A percentile compares a stretch with the other conserved stretches of the same genome.
phyloP scores from a whole-genome alignment of 2,888 invertebrate species.

The Agrochola lota region DNA sequence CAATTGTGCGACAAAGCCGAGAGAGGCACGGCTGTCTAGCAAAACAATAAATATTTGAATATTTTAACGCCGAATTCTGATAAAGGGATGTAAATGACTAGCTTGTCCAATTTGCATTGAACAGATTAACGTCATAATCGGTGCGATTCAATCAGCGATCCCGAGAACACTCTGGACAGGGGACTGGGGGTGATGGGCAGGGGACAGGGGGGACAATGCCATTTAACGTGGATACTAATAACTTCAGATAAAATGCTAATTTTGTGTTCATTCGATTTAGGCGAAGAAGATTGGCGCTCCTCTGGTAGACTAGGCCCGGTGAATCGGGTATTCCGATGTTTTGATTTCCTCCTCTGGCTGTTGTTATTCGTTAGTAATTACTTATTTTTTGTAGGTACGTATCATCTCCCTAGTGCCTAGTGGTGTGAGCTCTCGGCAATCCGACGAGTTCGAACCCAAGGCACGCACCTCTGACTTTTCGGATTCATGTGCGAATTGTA shows the following conservation, averaged over 20 bases:
- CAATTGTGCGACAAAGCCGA: slow-evolving; percentile 59
- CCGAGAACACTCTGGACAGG: slow-evolving; percentile 83
- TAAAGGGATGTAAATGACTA: slow-evolving; percentile 90
- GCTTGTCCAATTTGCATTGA: slow-evolving; percentile 90
- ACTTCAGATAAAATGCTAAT: slow-evolving; percentile 90
- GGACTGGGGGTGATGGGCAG: slow-evolving; percentile 64
- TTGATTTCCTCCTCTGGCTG: background rate
- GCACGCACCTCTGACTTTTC: too few species aligned
- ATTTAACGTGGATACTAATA: slow-evolving; percentile 86
- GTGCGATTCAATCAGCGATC: slow-evolving; percentile 89
- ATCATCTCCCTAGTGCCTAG: background rate
- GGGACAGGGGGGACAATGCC: slow-evolving; percentile 67
- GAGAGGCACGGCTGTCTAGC: slow-evolving; percentile 71
- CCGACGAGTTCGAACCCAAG: too few species aligned
- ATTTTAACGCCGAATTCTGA: slow-evolving; percentile 86
- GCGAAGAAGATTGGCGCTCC: slow-evolving; percentile 78
- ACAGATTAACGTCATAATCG: slow-evolving; percentile 91
- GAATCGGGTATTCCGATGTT: slow-evolving; percentile 32
- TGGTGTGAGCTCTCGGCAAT: too few species aligned
- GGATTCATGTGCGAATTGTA: too few species aligned
- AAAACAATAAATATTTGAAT: slow-evolving; percentile 87
- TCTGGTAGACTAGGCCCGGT: slow-evolving; percentile 58
- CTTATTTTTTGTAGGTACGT: too few species aligned
- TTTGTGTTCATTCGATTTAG: slow-evolving; percentile 90
- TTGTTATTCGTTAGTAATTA: background rate